Percentiles rank a stretch among this genome's conserved stretches.
phyloP scores from a whole-genome alignment of 1,140 invertebrate genomes.

The Drosophila burlai region DNA sequence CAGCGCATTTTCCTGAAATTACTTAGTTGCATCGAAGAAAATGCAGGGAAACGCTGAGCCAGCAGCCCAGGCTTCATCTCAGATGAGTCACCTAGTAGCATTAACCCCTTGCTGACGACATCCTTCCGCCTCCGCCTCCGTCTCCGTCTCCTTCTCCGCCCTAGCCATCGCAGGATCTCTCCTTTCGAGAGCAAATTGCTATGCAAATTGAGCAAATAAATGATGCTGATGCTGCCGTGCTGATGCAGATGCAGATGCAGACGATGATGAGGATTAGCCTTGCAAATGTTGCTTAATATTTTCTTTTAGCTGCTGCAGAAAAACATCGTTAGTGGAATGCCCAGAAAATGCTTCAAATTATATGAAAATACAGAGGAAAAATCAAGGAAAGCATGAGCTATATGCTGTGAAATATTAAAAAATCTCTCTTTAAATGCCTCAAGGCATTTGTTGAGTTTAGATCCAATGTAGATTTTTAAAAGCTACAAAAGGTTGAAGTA shows the following conservation, averaged over 20 bases:
- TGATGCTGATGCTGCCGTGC: constrained; percentile 40
- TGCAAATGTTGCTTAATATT: constrained; percentile 41
- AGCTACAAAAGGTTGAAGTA: neutral
- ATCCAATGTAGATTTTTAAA: neutral
- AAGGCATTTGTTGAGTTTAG: neutral
- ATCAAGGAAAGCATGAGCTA: neutral
- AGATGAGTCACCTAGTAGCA: constrained; percentile 41
- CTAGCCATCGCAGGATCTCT: neutral
- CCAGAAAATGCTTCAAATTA: constrained; percentile 9
- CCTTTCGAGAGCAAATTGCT: constrained; percentile 33
- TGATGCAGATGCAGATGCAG: constrained; percentile 30
- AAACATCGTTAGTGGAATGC: constrained; percentile 18
- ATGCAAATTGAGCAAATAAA: constrained; percentile 52
- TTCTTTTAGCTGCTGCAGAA: constrained; percentile 29
- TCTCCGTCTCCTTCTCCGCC: neutral
- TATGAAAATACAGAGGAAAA: constrained; percentile 1
- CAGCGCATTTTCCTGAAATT: constrained; percentile 30
- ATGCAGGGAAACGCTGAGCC: constrained; percentile 22
- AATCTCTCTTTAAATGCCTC: neutral
- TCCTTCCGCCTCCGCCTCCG: constrained; percentile 10
- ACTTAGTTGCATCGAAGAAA: constrained; percentile 33
- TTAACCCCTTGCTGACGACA: constrained; percentile 38
- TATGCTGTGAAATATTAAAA: neutral
- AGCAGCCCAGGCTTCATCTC: constrained; percentile 10
- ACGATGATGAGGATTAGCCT: constrained; percentile 44